Percentiles rank a stretch among this genome's conserved stretches.
These are phyloP conservation scores for Cebus imitator DNA, from an alignment of 2,113 vertebrate genomes.

Conservation along the genomic window DNA sequence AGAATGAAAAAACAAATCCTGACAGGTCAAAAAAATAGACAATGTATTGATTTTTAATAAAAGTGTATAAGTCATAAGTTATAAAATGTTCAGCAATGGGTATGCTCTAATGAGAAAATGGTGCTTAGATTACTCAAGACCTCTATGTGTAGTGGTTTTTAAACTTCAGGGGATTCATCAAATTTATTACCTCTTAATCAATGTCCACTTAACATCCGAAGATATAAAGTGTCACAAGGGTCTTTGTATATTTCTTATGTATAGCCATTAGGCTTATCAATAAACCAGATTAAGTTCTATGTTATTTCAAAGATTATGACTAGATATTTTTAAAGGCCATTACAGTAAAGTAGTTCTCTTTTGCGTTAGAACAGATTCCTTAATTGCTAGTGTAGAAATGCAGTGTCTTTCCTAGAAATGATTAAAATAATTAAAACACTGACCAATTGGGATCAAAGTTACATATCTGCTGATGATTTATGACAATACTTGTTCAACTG, in stretches of 20 bases:
- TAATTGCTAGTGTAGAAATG: slow-evolving; percentile 19
- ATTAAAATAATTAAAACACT: neutral
- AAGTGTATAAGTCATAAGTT: neutral
- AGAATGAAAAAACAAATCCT: neutral
- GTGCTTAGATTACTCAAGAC: neutral
- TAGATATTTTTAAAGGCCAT: neutral
- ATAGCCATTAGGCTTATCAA: neutral
- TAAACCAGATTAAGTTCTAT: neutral
- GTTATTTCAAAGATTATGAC: neutral
- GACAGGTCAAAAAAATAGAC: neutral
- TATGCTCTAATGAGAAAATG: neutral
- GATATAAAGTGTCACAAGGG: neutral
- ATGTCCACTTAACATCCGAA: neutral
- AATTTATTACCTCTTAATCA: neutral
- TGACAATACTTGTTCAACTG: neutral
- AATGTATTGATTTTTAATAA: neutral
- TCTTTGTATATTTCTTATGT: neutral
- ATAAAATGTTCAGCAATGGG: neutral
- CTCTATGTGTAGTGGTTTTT: neutral
- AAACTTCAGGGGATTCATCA: neutral
- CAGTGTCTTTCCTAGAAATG: neutral
- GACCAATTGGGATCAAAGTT: neutral
- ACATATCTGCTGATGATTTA: neutral
- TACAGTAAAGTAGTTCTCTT: neutral
- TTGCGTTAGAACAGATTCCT: neutral